A percentile compares a stretch with the other conserved stretches of the same genome.
Evolutionary conservation across 2,113 vertebrate species (phyloP).

Genomic region (Phalacrocorax pelagicus): DNA sequence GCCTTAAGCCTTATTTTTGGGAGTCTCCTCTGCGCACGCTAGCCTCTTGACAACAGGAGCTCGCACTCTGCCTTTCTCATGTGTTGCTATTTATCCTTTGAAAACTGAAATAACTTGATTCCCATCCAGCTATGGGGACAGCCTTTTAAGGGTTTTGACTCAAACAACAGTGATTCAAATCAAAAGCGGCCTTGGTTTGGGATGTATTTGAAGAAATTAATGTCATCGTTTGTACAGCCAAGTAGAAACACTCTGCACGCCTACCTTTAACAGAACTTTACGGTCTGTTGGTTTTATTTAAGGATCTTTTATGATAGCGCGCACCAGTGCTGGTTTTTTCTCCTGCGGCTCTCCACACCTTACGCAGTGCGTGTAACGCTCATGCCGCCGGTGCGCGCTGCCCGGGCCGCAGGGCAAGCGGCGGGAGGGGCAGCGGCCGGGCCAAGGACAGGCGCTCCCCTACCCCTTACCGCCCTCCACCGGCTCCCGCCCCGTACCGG

Average conservation of each 20-base stretch:
- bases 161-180: background rate
- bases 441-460: too few relatives aligned
- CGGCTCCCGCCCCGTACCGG: too few relatives aligned
- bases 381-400: too few relatives aligned
- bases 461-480: too few relatives aligned
- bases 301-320: too few relatives aligned
- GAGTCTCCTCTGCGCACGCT: fast-evolving
- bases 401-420: too few relatives aligned
- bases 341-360: too few relatives aligned
- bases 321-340: fast-evolving
- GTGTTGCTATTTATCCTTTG: background rate
- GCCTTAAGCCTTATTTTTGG: too few relatives aligned
- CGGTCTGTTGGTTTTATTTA: too few relatives aligned
- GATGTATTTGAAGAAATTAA: fast-evolving
- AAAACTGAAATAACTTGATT: fast-evolving
- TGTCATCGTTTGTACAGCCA: fast-evolving
- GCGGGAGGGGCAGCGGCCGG: too few relatives aligned
- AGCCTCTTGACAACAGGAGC: fast-evolving
- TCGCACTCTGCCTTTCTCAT: fast-evolving
- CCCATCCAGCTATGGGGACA: fast-evolving
- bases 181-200: background rate
- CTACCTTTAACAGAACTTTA: background rate
- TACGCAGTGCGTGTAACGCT: too few relatives aligned
- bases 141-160: fast-evolving
- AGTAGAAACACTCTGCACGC: fast-evolving